These are phyloP conservation scores for Coracias cyanogaster DNA, from an alignment of 2,797 vertebrate genomes.

Conservation along the genomic window DNA sequence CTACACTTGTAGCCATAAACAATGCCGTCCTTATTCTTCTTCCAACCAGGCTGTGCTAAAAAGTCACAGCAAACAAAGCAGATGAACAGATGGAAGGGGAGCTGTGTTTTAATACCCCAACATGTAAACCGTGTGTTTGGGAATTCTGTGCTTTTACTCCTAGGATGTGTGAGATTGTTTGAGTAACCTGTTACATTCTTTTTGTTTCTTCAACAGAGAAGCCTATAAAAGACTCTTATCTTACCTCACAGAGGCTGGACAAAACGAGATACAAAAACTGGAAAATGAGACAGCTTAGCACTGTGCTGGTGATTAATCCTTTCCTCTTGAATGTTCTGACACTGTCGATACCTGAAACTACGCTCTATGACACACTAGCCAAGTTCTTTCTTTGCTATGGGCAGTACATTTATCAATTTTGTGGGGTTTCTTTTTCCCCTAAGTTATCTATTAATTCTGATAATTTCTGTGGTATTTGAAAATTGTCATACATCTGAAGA, in stretches of 20 bases:
- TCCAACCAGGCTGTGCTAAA: neutral
- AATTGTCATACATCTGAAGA: neutral
- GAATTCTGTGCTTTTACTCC: neutral
- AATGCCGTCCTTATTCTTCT: neutral
- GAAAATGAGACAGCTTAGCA: conserved; percentile 79
- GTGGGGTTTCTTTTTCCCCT: too few species aligned
- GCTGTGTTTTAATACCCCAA: neutral
- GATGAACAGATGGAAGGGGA: neutral
- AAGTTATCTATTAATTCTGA: neutral
- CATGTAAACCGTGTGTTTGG: neutral
- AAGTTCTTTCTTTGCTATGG: neutral
- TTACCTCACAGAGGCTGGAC: conserved; percentile 88
- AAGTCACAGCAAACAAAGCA: neutral
- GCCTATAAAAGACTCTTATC: conserved; percentile 90
- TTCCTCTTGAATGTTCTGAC: neutral
- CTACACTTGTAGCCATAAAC: neutral
- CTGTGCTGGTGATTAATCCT: neutral
- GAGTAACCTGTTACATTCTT: conserved; percentile 12
- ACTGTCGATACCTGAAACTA: neutral
- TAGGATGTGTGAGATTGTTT: neutral
- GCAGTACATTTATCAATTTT: neutral
- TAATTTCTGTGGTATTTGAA: neutral
- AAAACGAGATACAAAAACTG: conserved; percentile 88
- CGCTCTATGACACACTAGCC: neutral
- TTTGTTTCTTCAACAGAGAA: conserved; percentile 79